phyloP scores from a whole-genome alignment of 2,113 vertebrate genomes.

The Bagarius yarrelli region DNA sequence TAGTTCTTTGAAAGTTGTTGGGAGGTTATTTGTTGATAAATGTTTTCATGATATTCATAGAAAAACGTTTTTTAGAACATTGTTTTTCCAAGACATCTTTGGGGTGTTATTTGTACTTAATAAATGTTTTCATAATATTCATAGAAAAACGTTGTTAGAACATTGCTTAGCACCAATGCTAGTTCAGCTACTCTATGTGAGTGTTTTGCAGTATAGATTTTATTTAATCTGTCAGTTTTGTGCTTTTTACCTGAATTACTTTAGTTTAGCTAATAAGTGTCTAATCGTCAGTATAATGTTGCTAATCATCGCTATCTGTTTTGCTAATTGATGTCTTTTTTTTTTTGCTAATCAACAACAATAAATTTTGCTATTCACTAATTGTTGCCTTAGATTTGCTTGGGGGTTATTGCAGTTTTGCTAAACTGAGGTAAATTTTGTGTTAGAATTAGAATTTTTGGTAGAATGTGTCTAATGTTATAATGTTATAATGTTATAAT shows the following conservation, averaged over 20 bases:
- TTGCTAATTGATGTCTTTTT: background rate
- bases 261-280: no score
- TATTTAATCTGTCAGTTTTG: background rate
- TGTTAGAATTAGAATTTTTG: background rate
- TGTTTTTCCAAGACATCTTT: no score
- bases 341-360: background rate
- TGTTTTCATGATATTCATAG: no score
- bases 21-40: no score
- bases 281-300: background rate
- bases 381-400: background rate
- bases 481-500: background rate
- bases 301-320: background rate
- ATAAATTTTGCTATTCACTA: background rate
- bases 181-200: background rate
- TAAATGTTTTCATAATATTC: no score
- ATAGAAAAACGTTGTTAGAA: no score
- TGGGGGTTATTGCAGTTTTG: background rate
- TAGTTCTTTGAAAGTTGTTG: no score
- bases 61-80: no score
- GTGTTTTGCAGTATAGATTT: no score
- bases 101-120: no score
- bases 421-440: background rate
- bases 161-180: background rate
- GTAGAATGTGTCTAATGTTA: background rate
- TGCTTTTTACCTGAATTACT: background rate